Percentiles rank a stretch among this genome's conserved stretches.
These are phyloP conservation scores for Lepidurus packardi DNA, from an alignment of 1,140 invertebrate species.

Conservation along the genomic window DNA sequence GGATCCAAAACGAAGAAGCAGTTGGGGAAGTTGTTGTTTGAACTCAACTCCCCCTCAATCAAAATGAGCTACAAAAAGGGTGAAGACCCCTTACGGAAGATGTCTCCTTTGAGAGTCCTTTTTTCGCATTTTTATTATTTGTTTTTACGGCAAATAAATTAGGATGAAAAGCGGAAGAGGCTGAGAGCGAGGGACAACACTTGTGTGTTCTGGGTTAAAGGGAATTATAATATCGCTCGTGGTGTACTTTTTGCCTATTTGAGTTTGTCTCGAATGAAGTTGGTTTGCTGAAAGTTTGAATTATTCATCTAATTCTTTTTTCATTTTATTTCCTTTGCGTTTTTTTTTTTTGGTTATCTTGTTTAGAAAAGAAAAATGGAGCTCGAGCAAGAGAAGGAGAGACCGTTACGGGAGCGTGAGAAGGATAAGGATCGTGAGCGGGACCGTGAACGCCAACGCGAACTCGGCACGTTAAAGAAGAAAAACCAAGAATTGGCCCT, in stretches of 20 bases:
- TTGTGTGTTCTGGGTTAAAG: too few species aligned
- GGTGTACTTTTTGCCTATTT: not conserved
- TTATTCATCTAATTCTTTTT: constrained; percentile 1
- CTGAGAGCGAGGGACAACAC: too few species aligned
- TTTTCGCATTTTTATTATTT: not conserved
- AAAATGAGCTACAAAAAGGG: not conserved
- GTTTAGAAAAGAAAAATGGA: constrained; percentile 45
- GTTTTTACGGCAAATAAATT: too few species aligned
- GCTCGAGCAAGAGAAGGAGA: constrained; percentile 41
- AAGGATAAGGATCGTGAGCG: constrained; percentile 36
- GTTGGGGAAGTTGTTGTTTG: not conserved
- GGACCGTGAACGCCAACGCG: constrained; percentile 38
- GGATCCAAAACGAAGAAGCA: not conserved
- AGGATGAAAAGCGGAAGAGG: too few species aligned
- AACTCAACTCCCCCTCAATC: not conserved
- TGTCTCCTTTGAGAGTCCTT: not conserved
- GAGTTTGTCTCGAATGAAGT: not conserved
- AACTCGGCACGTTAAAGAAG: constrained; percentile 47
- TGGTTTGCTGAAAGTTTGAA: not conserved
- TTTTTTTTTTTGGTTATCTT: constrained; percentile 17
- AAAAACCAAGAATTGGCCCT: constrained; percentile 47
- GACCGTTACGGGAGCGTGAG: constrained; percentile 39
- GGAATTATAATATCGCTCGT: not conserved
- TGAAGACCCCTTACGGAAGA: not conserved
- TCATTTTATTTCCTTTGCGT: not conserved